phyloP scores from a whole-genome alignment of 2,888 invertebrate genomes.

The Prostheceraeus crozeri region DNA sequence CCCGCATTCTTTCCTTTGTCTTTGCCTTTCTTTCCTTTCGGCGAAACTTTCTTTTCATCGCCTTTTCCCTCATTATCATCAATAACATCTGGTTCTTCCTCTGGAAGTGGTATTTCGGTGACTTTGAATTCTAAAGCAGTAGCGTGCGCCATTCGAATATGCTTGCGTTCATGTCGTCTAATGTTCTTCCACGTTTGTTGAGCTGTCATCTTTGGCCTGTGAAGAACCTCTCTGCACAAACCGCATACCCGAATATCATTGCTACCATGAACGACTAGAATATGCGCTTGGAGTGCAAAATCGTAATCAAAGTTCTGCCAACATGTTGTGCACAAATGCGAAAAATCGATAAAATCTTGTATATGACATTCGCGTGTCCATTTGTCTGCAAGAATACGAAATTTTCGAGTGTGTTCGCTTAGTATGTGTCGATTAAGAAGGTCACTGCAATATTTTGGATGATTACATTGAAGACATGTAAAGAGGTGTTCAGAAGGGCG shows the following conservation, averaged over 20 bases:
- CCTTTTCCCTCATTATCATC: no score
- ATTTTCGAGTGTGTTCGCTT: not conserved
- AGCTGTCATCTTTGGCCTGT: not conserved
- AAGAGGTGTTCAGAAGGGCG: not conserved
- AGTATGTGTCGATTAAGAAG: constrained; percentile 15
- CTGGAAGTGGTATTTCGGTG: no score
- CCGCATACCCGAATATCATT: constrained; percentile 7
- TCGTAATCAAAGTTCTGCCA: constrained; percentile 25
- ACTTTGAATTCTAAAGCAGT: no score
- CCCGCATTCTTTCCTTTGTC: no score
- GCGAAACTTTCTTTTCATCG: no score
- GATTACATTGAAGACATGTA: constrained; percentile 1
- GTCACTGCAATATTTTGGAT: not conserved
- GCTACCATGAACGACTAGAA: constrained; percentile 9
- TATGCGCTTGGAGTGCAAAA: constrained; percentile 24
- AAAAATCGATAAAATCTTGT: constrained; percentile 6
- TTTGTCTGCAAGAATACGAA: not conserved
- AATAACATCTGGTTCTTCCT: no score
- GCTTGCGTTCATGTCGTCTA: constrained; percentile 22
- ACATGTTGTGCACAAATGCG: constrained; percentile 18
- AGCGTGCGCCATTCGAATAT: no score
- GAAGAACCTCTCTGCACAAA: constrained; percentile 8
- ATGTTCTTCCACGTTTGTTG: constrained; percentile 14
- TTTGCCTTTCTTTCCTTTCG: no score
- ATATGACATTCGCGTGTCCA: constrained; percentile 5